Evolutionary conservation across 2,888 invertebrate species (phyloP).

Genomic region (Dendrolimus pini): DNA sequence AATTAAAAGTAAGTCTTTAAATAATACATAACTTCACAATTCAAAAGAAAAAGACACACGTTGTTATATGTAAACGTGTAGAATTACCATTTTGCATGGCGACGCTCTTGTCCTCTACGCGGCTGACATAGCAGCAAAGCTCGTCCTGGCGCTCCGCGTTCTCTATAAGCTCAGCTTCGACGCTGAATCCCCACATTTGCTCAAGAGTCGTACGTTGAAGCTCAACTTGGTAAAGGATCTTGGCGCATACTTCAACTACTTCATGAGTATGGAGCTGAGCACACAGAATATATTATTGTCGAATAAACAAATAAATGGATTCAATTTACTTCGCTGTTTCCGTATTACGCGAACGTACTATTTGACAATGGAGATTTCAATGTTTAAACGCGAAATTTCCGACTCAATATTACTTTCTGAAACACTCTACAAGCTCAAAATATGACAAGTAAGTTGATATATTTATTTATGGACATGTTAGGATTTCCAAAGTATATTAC

Average conservation of each 20-base stretch:
- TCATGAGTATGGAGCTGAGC: constrained; percentile 91
- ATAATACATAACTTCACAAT: too few species aligned
- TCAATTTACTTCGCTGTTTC: neutral
- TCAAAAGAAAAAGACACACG: too few species aligned
- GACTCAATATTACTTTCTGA: too few species aligned
- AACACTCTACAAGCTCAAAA: too few species aligned
- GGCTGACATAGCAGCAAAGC: constrained; percentile 96
- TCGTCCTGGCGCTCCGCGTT: constrained; percentile 97
- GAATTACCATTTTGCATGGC: constrained; percentile 95
- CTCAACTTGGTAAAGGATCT: constrained; percentile 97
- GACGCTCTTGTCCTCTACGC: constrained; percentile 96
- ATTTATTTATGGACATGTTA: too few species aligned
- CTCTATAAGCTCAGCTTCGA: constrained; percentile 97
- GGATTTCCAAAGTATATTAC: too few species aligned
- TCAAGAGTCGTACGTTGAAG: constrained; percentile 92
- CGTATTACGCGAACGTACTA: neutral
- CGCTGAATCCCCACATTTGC: constrained; percentile 98
- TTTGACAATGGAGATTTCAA: neutral
- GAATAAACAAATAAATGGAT: neutral
- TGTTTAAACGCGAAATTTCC: too few species aligned
- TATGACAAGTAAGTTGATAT: too few species aligned
- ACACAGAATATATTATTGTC: constrained; percentile 1
- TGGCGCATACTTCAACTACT: constrained; percentile 96
- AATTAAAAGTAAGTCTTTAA: too few species aligned
- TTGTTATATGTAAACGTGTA: too few species aligned